phyloP scores from a whole-genome alignment of 1,140 invertebrate species.

The Heliconius congener region DNA sequence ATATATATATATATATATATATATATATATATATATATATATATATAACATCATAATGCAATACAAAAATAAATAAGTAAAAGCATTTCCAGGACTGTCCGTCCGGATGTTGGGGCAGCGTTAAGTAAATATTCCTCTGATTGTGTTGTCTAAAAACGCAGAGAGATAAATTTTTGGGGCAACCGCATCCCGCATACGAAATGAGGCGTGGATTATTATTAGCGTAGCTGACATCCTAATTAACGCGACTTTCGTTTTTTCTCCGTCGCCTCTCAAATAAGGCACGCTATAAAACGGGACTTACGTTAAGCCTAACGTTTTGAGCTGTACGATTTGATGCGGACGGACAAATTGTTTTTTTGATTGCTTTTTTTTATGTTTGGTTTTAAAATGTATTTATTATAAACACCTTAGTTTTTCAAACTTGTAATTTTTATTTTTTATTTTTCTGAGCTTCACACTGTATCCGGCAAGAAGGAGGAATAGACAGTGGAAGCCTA shows the following conservation, averaged over 20 bases:
- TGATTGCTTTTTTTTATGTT: neutral
- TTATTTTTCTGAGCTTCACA: too few relatives aligned
- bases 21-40: too few relatives aligned
- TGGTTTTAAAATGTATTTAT: too few relatives aligned
- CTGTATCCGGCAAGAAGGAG: too few relatives aligned
- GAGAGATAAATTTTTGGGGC: conserved; percentile 61
- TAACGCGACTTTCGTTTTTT: conserved; percentile 66
- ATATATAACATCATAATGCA: too few relatives aligned
- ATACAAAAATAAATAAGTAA: too few relatives aligned
- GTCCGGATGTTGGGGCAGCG: conserved; percentile 40
- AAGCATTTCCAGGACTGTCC: conserved; percentile 43
- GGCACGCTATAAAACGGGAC: neutral
- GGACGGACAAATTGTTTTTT: neutral
- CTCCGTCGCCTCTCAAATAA: conserved; percentile 16
- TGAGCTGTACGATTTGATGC: neutral
- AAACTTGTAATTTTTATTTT: too few relatives aligned
- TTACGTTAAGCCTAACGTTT: neutral
- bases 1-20: too few relatives aligned
- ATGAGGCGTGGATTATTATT: conserved; percentile 71
- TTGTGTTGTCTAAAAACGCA: conserved; percentile 68
- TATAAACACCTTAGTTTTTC: too few relatives aligned
- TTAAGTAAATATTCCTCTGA: conserved; percentile 69
- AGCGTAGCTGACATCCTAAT: conserved; percentile 72
- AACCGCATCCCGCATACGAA: conserved; percentile 61
- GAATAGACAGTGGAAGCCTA: too few relatives aligned